These are phyloP conservation scores for Megastigmus dorsalis DNA, from an alignment of 2,888 invertebrate genomes.

Conservation along the genomic window DNA sequence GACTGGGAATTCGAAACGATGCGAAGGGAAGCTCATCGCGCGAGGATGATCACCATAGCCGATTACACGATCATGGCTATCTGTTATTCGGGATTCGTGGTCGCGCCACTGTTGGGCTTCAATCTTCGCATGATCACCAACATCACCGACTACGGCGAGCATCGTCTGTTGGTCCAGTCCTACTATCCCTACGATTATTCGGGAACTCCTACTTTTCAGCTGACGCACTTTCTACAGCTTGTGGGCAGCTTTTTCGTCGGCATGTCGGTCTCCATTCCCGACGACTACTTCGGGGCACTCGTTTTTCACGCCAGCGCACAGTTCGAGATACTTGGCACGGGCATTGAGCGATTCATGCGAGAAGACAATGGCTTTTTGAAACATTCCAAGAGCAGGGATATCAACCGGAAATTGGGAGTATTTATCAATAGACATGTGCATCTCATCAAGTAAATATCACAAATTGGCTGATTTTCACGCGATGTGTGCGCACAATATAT, in stretches of 20 bases:
- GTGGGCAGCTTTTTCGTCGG: not conserved
- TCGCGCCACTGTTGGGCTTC: not conserved
- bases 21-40: not conserved
- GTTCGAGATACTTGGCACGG: constrained; percentile 2
- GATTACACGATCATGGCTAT: not conserved
- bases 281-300: constrained; percentile 30
- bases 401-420: not conserved
- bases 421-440: constrained; percentile 23
- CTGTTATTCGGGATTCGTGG: not conserved
- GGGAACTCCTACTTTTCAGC: not conserved
- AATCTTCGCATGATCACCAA: constrained; percentile 13
- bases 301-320: constrained; percentile 34
- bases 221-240: constrained; percentile 2
- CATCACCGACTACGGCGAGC: constrained; percentile 19
- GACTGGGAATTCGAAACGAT: constrained; percentile 17
- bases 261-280: not conserved
- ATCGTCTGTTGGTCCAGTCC: constrained; percentile 1
- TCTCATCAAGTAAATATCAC: constrained; percentile 16
- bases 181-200: constrained; percentile 32
- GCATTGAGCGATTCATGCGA: not conserved
- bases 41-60: constrained; percentile 2
- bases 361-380: not conserved
- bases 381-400: fast-evolving
- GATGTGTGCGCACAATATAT: no score
- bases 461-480: no score